These are phyloP conservation scores for Desoria tigrina DNA, from an alignment of 2,888 invertebrate genomes.

Conservation along the genomic window DNA sequence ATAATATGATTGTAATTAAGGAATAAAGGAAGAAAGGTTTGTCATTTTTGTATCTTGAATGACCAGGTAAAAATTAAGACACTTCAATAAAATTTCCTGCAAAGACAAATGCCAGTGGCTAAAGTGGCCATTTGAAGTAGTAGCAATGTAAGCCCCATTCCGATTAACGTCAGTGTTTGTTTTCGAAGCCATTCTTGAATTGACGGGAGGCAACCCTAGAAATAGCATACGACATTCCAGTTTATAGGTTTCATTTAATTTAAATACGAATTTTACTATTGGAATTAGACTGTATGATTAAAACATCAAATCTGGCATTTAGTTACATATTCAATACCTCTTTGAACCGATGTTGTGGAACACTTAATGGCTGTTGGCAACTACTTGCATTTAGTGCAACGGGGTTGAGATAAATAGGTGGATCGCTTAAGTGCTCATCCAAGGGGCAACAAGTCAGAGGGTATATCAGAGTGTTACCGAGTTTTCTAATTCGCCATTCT, in stretches of 20 bases:
- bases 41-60: no score
- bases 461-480: slow-evolving; percentile 43
- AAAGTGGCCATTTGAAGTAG: slow-evolving; percentile 50
- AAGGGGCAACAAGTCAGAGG: slow-evolving; percentile 53
- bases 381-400: slow-evolving; percentile 45
- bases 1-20: no score
- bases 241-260: no score
- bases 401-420: slow-evolving; percentile 51
- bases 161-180: slow-evolving; percentile 50
- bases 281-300: no score
- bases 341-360: slow-evolving; percentile 42
- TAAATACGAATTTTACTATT: no score
- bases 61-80: no score
- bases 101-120: slow-evolving; percentile 52
- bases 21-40: no score
- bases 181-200: slow-evolving; percentile 52
- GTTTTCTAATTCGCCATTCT: slow-evolving; percentile 46
- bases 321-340: no score
- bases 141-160: slow-evolving; percentile 50
- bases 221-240: no score
- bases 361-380: slow-evolving; percentile 41
- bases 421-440: slow-evolving; percentile 45
- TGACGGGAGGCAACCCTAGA: slow-evolving; percentile 47
- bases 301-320: no score
- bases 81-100: slow-evolving; percentile 41